Base-by-base conservation (phyloP, 1,140 invertebrate genomes). In the Stenopsyche tienmushanensis region DNA sequence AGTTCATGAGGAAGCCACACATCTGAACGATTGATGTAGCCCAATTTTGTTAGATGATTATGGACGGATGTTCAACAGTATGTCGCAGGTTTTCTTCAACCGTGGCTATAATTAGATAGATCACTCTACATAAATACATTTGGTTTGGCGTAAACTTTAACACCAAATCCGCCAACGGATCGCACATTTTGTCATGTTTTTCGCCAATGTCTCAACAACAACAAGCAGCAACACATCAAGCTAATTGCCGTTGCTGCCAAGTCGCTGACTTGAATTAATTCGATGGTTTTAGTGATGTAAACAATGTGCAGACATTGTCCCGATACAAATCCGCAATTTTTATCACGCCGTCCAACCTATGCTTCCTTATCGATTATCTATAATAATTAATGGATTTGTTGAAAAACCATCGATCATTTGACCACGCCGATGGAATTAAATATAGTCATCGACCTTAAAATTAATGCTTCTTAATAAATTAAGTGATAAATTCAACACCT, bases 211-310 rank as follows among this genome's bases (percentile, higher is more conserved):
- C 29, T 7, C 13, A 13, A 34, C 29, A 13, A 7, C 5, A 13
- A 13, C 29, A 34, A 34, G n/a, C 13, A 13, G 29, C 29, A 5
- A 7, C 29, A 34, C 13, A 13, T 34, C 13, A 13, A 5, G 5
- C 13, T 7, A 7, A 34, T 7, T 34, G 13, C 29, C 13, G 29
- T 34, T 34, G 29, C 29, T 13, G 29, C 5, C 13, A 34, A 34
- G 5, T 5, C 13, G 29, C 10, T 47, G 44, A 47, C 44, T 47
- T 47, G 44, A 47, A 47, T 47, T 47, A 47, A 47, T 47, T 47
- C 44, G 7, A 47, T 47, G 44, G 44, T 7, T 15, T 5, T 15
- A 8, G 44, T 47, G 44, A 15, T 20, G 44, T 20, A 47, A 47
- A 47, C 44, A 47, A 47, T 47, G 44, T 5, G 7, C 5, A 47